Base-by-base conservation (phyloP, 2,888 invertebrate genomes). In the Drosophila pseudotakahashii region DNA sequence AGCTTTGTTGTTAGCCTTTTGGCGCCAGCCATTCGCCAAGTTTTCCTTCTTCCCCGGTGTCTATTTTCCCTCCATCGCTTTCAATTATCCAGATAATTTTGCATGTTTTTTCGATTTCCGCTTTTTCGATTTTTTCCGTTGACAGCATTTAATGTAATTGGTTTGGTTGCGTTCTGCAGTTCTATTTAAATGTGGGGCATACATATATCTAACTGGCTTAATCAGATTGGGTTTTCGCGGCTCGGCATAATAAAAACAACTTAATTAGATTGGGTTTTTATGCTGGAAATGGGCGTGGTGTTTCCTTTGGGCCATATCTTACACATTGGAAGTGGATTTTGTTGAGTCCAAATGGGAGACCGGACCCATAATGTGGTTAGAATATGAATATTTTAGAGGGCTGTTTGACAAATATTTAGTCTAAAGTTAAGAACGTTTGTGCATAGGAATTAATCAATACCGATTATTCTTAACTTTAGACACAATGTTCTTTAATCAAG, bases 71-170 rank as follows among this genome's bases (percentile, higher is more conserved):
- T 32, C 74, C 68, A 52, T 55, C 55, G 68, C 75, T 67, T 75
- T 75, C 70, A 71, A 71, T 71, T 71, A 71, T 71, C 75, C 66
- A 42, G 41, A 84, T 81, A 81, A 88, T 81, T 88, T 73, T 75
- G 78, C 69, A 63, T 67, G 55, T 67, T 82, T 85, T 74, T 71
- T 87, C 70, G 79, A 67, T 81, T 81, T 76, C 62, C 81, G 45
- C 60, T 51, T 68, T 68, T 61, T 63, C 36, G 34, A 47, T 47
- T 42, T 67, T 44, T 52, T 44, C 57, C 50, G 71, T 71, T 60
- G 71, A 71, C 64, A 78, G 75, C 70, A 73, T 79, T 88, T 89
- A 88, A 89, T 89, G 88, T 89, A 89, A 89, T 90, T 89, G 88
- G 77, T 63, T 79, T 69, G 67, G 72, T 45, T 44, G 52, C n/a